Conservation (phyloP, 2,113 vertebrate genomes). For the Theristicus caerulescens region DNA sequence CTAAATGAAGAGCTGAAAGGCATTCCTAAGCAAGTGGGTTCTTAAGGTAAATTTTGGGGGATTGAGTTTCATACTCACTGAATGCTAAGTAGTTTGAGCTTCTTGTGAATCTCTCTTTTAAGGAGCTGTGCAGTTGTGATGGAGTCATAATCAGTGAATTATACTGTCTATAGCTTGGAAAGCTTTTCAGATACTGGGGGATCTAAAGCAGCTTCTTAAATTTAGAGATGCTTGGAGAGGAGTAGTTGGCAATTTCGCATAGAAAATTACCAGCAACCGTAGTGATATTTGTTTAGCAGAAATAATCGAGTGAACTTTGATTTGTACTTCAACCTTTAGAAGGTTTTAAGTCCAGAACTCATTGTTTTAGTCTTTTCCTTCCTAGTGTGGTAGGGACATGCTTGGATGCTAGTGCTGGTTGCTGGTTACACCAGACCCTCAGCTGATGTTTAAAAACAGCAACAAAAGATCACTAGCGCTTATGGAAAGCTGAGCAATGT, state of each 20-base stretch:
- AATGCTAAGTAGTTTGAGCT: not conserved
- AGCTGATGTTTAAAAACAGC: not conserved
- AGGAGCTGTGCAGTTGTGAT: not conserved
- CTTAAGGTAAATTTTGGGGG: not conserved
- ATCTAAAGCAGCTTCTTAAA: not conserved
- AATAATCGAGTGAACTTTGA: not conserved
- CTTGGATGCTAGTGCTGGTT: not conserved
- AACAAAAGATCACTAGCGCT: not conserved
- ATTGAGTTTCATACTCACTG: not conserved
- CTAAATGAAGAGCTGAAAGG: not conserved
- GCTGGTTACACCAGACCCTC: not conserved
- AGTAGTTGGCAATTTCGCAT: not conserved
- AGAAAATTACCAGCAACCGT: not conserved
- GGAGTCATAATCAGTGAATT: not conserved
- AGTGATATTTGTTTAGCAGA: not conserved
- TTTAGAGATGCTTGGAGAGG: not conserved
- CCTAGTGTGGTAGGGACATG: not conserved
- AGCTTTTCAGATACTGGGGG: not conserved
- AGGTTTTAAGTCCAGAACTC: not conserved
- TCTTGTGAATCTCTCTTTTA: not conserved
- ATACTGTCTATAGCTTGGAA: not conserved
- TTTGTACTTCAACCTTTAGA: not conserved
- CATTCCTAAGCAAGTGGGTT: not conserved
- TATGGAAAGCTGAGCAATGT: not conserved
- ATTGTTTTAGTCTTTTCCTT: not conserved